Evolutionary conservation across 1,140 invertebrate genomes (phyloP).

Genomic region (Leptopilina clavipes): DNA sequence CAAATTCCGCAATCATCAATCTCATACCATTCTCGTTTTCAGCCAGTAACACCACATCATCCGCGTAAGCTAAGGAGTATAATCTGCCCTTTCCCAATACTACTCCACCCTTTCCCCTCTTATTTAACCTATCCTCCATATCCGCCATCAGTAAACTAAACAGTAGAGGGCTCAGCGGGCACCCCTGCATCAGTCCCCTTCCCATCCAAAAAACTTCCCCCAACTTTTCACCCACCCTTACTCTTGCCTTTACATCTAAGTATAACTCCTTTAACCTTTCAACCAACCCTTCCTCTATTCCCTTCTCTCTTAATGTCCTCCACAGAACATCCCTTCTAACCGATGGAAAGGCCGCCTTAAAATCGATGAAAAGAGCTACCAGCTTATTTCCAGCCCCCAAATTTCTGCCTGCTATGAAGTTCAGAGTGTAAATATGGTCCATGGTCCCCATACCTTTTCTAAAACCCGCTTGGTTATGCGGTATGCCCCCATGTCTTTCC

Average conservation of each 20-base stretch:
- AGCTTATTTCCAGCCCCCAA: slow-evolving; percentile 24
- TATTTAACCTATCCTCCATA: too few relatives aligned
- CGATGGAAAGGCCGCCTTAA: too few relatives aligned
- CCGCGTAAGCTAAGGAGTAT: too few relatives aligned
- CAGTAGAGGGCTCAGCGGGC: neutral
- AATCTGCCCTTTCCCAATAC: too few relatives aligned
- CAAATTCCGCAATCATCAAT: too few relatives aligned
- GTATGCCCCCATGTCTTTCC: neutral
- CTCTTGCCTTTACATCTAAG: neutral
- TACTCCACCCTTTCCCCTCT: too few relatives aligned
- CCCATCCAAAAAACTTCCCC: neutral
- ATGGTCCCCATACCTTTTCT: too few relatives aligned
- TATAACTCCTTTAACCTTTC: neutral
- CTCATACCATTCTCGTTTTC: too few relatives aligned
- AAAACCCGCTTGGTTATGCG: too few relatives aligned
- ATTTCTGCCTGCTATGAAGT: neutral
- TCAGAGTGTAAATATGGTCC: too few relatives aligned
- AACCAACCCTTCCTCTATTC: neutral
- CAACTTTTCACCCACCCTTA: neutral
- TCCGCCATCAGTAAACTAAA: too few relatives aligned
- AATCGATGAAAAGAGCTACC: slow-evolving; percentile 15
- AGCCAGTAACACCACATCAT: too few relatives aligned
- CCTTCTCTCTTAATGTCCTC: neutral
- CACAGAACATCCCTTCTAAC: neutral
- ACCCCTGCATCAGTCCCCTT: neutral